Base-by-base conservation (phyloP, 2,888 invertebrate genomes). In the Rambutsinella grinnellia region DNA sequence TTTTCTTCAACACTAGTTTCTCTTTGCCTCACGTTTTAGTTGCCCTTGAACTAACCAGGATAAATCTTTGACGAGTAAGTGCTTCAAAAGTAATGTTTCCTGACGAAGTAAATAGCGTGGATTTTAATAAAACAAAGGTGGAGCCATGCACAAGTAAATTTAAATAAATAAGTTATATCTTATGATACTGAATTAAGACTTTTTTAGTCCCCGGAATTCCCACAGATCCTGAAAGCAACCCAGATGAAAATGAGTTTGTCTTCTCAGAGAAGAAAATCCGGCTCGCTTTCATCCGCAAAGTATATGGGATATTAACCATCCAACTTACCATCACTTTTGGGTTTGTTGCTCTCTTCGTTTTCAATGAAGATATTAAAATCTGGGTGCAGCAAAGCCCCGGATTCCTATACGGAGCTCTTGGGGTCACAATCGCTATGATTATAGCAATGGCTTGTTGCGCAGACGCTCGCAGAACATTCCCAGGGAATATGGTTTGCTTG, bases 401-500 rank as follows among this genome's bases (percentile, higher is more conserved):
- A 0, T 5, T 19, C 17, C 70, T 79, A 49, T 74, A 72, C 47
- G 76, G 24, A 3, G 77, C 75, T 24, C n/a, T 54, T n/a, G 78
- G 36, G 3, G 15, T 81, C n/a, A 77, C 79, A 15, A 58, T 83
- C 13, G 77, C 78, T 13, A 63, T 70, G 2, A 62, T 79, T n/a
- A 66, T 83, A 44, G 82, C 81, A 5, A 51, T 83, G 66, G 79
- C 94, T 2, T 98, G 97, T 86, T 97, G 96, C n/a, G n/a, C n/a
- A n/a, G n/a, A n/a, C n/a, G n/a, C n/a, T 86, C 90, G 97, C 28
- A 91, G 97, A 60, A 92, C 92, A 81, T 90, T 92, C 24, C 97
- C 97, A 0, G 90, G 91, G 87, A 98, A 98, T 87, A 93, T 94
- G 87, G 93, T 98, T 78, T 93, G 96, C 86, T 89, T 98, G 65